A percentile compares a stretch with the other conserved stretches of the same genome.
Evolutionary conservation across 2,113 vertebrate genomes (phyloP).

Genomic region (Phalacrocorax brasilianus): DNA sequence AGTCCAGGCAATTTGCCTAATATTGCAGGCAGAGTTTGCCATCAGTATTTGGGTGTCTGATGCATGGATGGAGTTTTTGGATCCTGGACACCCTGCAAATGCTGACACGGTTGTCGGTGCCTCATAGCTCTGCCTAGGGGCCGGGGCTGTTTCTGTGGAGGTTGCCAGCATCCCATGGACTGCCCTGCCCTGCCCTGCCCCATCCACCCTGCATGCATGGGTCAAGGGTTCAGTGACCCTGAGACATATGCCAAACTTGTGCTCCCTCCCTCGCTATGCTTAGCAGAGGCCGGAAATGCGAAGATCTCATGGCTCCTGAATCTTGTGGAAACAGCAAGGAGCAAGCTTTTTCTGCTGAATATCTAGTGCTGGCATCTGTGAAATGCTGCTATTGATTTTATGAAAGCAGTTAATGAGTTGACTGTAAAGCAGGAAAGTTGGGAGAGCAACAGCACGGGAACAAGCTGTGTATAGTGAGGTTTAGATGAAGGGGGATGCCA

Average conservation of each 20-base stretch:
- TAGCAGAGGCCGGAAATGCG: background rate
- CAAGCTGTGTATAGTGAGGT: background rate
- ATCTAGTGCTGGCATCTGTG: background rate
- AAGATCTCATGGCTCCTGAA: background rate
- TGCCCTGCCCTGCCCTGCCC: background rate
- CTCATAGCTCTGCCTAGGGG: background rate
- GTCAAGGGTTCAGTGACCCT: background rate
- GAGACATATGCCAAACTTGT: background rate
- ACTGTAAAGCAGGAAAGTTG: background rate
- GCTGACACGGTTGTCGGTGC: accelerated
- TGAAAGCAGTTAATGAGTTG: background rate
- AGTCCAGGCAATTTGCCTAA: background rate
- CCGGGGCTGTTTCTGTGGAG: background rate
- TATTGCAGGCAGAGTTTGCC: background rate
- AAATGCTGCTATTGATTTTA: background rate
- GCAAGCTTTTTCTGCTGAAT: background rate
- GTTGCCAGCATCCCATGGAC: accelerated
- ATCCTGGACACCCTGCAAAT: background rate
- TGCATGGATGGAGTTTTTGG: background rate
- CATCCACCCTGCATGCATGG: accelerated
- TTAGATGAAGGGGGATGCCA: background rate
- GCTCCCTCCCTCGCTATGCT: background rate
- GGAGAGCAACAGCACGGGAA: background rate
- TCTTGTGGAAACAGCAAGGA: background rate
- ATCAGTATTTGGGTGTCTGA: background rate